Base-by-base conservation (phyloP, 1,140 invertebrate species). In the Tetraneura akinire region DNA sequence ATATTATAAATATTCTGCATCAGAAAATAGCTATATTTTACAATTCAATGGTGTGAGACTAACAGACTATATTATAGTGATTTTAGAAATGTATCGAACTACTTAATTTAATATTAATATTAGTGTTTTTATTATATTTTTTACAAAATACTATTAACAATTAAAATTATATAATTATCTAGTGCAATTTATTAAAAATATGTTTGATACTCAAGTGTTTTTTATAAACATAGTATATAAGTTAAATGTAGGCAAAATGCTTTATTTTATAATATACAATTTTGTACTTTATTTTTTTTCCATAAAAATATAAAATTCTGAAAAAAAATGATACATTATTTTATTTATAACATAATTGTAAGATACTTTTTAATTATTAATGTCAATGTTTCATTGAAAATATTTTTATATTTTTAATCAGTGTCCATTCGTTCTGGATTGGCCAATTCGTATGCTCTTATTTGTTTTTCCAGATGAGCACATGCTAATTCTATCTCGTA, bases 401-500 rank as follows among this genome's bases (percentile, higher is more conserved):
- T 47, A 45, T 18, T 16, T 16, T 26, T 29, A n/a, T 16, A 29
- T 71, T 4, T 42, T 57, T 42, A 76, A 14, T 76, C 51, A 55
- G 55, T 29, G 0, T 62, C 21, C 21, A 62, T 78, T 18, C 32
- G 16, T 45, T 60, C 53, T 23, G 37, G 8, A 62, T 60, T 78
- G 9, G 55, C 55, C 11, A 62, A 11, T 47, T 78, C 74, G 47
- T 60, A 60, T 18, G 55, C 37, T 78, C 74, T 80, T 11, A 88
- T 85, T 84, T 88, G 85, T 82, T 88, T 86, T 80, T 89, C 88
- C 13, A 89, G 83, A 47, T 87, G 86, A 37, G 87, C 88, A 82
- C 88, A 89, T 3, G 91, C 92, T 81, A 92, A 90, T 85, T 95
- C 93, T 45, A 94, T 92, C 86, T 98, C 94, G 86, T 98, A 99